Base-by-base conservation (phyloP, 2,797 vertebrate species). In the Cyprinella venusta region DNA sequence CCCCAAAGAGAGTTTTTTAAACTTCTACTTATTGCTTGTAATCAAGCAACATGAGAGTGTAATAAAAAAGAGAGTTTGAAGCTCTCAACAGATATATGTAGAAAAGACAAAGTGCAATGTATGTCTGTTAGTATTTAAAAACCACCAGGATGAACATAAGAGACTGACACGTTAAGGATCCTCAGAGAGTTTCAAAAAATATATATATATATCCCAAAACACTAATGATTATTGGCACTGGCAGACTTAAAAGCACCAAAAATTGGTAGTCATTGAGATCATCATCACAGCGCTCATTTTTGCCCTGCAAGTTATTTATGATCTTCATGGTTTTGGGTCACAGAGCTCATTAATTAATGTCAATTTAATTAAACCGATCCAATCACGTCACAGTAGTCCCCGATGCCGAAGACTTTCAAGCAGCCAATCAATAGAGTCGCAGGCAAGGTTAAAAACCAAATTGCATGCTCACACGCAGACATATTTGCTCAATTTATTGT, bases 291-390 rank as follows among this genome's bases (percentile, higher is more conserved):
- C 19, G 21, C 64, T 84, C 10, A 61, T 74, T 75, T 82, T 52
- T 42, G 21, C 63, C 15, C 24, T 65, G 26, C 15, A 80, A 33
- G 80, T 76, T 48, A 85, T 85, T 76, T 79, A 65, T 76, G 71
- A 76, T 85, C 70, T 80, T 79, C 30, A 24, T 33, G 16, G 84
- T 76, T 85, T 65, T 72, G 61, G 72, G 80, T 80, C n/a, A 6
- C 70, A 42, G n/a, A 74, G 77, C 77, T 50, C 65, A 85, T 85
- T 80, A 83, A 87, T 87, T 80, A 68, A 79, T 81, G 48, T 74
- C 50, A 68, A 50, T 79, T 63, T 45, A 80, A 83, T 78, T 74
- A 74, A 83, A 78, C 38, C 4, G 70, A 80, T 67, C 68, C 82
- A 81, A 81, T 84, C 76, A 52, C 54, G 16, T 59, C 12, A 7